phyloP scores from a whole-genome alignment of 2,113 vertebrate genomes.

The Apteryx mantelli region DNA sequence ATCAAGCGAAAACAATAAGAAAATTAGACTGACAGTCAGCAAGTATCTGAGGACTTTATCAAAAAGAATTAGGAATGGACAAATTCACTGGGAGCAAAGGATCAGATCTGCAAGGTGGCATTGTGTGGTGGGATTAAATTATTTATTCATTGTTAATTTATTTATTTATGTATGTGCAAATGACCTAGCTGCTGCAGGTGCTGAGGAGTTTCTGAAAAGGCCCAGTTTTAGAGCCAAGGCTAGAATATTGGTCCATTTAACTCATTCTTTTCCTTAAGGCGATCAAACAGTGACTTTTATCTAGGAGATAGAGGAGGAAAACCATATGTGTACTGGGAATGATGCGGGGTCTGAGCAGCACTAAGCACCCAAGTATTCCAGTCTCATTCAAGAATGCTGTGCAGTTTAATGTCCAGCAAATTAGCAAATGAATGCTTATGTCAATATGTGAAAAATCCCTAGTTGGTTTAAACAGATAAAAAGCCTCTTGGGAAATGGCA shows the following conservation, averaged over 20 bases:
- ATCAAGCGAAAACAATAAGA: slow-evolving; percentile 88
- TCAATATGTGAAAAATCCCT: slow-evolving; percentile 82
- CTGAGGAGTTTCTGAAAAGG: slow-evolving; percentile 80
- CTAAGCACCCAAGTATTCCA: slow-evolving; percentile 64
- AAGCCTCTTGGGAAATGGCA: slow-evolving; percentile 65
- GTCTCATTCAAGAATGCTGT: slow-evolving; percentile 72
- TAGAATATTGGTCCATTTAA: slow-evolving; percentile 85
- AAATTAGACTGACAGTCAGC: slow-evolving; percentile 86
- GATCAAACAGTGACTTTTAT: slow-evolving; percentile 84
- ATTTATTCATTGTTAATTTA: slow-evolving; percentile 91
- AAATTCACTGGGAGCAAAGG: slow-evolving; percentile 79
- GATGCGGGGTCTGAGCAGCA: slow-evolving; percentile 52
- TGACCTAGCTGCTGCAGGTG: slow-evolving; percentile 84
- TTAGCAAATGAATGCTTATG: slow-evolving; percentile 88
- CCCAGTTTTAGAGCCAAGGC: slow-evolving; percentile 76
- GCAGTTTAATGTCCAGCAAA: slow-evolving; percentile 79
- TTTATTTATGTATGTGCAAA: slow-evolving; percentile 88
- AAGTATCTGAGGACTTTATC: slow-evolving; percentile 88
- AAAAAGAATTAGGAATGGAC: slow-evolving; percentile 83
- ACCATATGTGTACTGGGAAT: slow-evolving; percentile 68
- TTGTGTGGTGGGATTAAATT: slow-evolving; percentile 83
- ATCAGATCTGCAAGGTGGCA: slow-evolving; percentile 82
- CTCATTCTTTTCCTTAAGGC: slow-evolving; percentile 84
- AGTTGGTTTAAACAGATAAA: slow-evolving; percentile 79
- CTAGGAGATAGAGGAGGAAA: slow-evolving; percentile 73